Evolutionary conservation across 2,113 vertebrate genomes (phyloP), one percentile per base, ranked within the genome.

Genomic region (Anhinga anhinga): DNA sequence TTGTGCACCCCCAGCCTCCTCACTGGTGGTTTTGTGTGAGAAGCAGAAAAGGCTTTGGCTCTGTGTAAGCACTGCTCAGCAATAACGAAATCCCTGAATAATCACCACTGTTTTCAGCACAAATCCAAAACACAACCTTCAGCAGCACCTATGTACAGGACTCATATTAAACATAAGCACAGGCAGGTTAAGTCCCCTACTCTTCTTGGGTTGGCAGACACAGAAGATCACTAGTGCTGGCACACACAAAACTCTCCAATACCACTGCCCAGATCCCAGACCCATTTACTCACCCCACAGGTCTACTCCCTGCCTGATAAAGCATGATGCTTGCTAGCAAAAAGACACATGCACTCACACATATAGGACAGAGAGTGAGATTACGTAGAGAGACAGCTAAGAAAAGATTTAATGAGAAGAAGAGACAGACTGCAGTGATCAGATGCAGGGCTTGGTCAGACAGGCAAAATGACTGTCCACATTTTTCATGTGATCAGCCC

Each of bases 261-360:
- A 29, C 8, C 15, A 17, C 42, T 55, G 26, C 42, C 17, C 2
- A 1, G 2, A 21, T n/a, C 22, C 10, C 61, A 52, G 42, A 13
- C 7, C 14, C 18, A 65, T 18, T 6, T 30, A 3, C 10, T 27
- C 2, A 0, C 30, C 21, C 44, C 23, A n/a, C 0, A 0, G 21
- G 6, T 73, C 7, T 11, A 5, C 25, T 30, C 5, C 16, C 44
- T 62, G 45, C 9, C 14, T 36, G 36, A 3, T 18, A 19, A 30
- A 62, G 19, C 0, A 0, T 15, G 19, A 12, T 49, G 10, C 30
- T n/a, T 58, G 18, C 7, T 15, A 15, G 30, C 23, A 44, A 58
- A 77, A 84, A 52, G 15, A 32, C 30, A 16, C 1, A 0, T 8
- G 7, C 7, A 15, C 26, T 67, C 27, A 44, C 8, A 15, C 11